phyloP scores from a whole-genome alignment of 2,888 invertebrate genomes.

The Aporophyla lueneburgensis region DNA sequence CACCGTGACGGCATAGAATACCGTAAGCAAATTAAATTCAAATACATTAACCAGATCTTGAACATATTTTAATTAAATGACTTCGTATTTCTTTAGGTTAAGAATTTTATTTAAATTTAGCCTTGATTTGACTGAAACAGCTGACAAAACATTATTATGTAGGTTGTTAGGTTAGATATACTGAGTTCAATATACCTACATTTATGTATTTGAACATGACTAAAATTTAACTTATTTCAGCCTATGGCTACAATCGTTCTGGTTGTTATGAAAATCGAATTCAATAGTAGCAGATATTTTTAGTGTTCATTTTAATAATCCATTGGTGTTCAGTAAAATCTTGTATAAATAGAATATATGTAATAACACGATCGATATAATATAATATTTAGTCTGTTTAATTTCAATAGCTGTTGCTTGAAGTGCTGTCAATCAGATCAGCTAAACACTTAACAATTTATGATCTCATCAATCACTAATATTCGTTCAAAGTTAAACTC shows the following conservation, averaged over 20 bases:
- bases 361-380: not conserved
- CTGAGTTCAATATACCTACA: slow-evolving; percentile 40
- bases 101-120: slow-evolving; percentile 24
- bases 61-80: slow-evolving; percentile 21
- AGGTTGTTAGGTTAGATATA: slow-evolving; percentile 19
- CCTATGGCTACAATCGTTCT: slow-evolving; percentile 16
- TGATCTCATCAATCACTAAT: slow-evolving; percentile 32
- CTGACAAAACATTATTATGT: slow-evolving; percentile 48
- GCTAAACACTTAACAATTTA: slow-evolving; percentile 38
- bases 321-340: not conserved
- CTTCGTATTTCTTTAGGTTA: slow-evolving; percentile 22
- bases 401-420: slow-evolving; percentile 22
- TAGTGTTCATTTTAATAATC: slow-evolving; percentile 28
- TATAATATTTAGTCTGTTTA: slow-evolving; percentile 7
- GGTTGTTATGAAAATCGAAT: slow-evolving; percentile 30
- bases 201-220: slow-evolving; percentile 45
- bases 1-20: slow-evolving; percentile 27
- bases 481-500: not conserved
- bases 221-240: slow-evolving; percentile 32
- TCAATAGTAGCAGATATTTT: not conserved
- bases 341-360: slow-evolving; percentile 10
- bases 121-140: slow-evolving; percentile 43
- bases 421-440: slow-evolving; percentile 36
- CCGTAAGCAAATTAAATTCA: slow-evolving; percentile 45
- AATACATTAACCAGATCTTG: slow-evolving; percentile 14